These are phyloP conservation scores for Oplegnathus fasciatus DNA, from an alignment of 2,113 vertebrate species.

Conservation along the genomic window DNA sequence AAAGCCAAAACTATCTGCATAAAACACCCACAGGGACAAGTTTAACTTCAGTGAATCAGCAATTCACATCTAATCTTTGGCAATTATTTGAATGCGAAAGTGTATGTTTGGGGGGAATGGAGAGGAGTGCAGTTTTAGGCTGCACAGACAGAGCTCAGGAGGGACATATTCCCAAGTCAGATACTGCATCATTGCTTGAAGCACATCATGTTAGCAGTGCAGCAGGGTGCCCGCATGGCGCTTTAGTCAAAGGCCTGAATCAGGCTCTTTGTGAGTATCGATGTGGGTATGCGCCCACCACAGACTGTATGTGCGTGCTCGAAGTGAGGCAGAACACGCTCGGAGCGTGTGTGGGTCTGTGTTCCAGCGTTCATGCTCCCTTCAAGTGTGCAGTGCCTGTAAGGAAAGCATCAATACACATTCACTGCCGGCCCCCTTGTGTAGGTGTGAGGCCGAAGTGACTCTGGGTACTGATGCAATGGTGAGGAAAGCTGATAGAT, in stretches of 20 bases:
- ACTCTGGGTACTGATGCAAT: constrained; percentile 30
- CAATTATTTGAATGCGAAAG: neutral
- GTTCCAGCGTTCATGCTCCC: neutral
- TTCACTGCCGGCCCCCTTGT: constrained; percentile 11
- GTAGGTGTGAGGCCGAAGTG: constrained; percentile 34
- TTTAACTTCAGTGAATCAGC: neutral
- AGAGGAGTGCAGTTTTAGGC: neutral
- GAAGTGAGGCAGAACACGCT: neutral
- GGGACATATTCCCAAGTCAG: constrained; percentile 2
- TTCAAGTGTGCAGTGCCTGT: constrained; percentile 4
- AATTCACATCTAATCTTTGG: neutral
- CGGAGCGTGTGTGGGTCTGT: neutral
- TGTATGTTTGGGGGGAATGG: neutral
- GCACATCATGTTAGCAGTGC: neutral
- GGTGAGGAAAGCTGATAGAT: constrained; percentile 29
- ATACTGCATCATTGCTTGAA: neutral
- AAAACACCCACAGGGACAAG: neutral
- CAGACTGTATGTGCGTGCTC: neutral
- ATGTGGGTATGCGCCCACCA: neutral
- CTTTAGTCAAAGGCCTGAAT: constrained; percentile 5
- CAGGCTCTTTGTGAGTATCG: neutral
- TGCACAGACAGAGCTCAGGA: neutral
- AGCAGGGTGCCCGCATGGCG: neutral
- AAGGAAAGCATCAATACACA: constrained; percentile 6
- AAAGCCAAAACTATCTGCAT: neutral